phyloP scores from a whole-genome alignment of 2,113 vertebrate genomes.

The Lagopus leucura region DNA sequence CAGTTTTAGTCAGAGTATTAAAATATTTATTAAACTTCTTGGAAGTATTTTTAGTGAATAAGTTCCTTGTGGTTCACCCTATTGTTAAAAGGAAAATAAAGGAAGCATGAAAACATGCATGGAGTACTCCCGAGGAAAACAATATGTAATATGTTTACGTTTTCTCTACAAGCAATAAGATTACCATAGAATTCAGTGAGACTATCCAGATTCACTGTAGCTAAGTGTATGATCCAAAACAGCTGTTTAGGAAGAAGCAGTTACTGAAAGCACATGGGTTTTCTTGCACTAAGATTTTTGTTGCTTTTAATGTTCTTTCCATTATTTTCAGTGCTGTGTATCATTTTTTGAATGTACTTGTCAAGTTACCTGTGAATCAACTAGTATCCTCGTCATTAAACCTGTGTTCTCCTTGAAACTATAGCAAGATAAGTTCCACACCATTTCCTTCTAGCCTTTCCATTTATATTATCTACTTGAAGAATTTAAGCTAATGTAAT shows the following conservation, averaged over 20 bases:
- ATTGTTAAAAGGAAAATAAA: constrained; percentile 34
- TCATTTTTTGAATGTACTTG: background rate
- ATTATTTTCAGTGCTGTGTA: background rate
- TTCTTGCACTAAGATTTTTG: background rate
- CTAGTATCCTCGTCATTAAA: background rate
- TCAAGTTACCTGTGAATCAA: background rate
- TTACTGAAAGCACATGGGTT: background rate
- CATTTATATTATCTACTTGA: background rate
- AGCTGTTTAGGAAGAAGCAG: background rate
- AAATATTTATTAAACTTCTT: constrained; percentile 45
- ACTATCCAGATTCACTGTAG: accelerated
- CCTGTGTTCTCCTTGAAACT: constrained; percentile 21
- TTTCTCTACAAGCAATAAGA: background rate
- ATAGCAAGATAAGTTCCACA: background rate
- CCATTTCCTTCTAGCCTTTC: constrained; percentile 6
- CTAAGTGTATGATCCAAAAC: background rate
- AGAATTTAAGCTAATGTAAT: background rate
- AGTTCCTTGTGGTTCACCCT: constrained; percentile 23
- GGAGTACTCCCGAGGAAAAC: background rate
- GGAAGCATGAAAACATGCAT: background rate
- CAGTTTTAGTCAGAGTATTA: constrained; percentile 35
- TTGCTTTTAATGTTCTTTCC: background rate
- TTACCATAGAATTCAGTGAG: background rate
- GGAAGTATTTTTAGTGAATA: constrained; percentile 20
- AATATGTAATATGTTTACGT: background rate